Percentiles rank a stretch among this genome's conserved stretches.
These are phyloP conservation scores for Mastigias papua DNA, from an alignment of 30 jellyfish, hydroid and myxozoan genomes.

Conservation along the genomic window DNA sequence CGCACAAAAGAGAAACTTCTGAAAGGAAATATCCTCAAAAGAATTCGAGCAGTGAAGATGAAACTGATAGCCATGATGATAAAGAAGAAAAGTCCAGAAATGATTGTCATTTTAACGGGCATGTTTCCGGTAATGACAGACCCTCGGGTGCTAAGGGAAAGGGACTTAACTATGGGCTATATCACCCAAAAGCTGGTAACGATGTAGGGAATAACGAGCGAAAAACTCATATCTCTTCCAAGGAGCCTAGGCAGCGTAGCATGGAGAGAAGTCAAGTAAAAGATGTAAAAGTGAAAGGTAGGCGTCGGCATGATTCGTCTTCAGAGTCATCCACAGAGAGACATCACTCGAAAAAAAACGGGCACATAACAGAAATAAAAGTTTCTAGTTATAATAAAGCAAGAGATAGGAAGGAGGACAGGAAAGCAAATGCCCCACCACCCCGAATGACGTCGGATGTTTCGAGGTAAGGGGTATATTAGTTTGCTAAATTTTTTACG, in stretches of 20 bases:
- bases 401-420: slow-evolving; percentile 9
- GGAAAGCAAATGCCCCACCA: slow-evolving; percentile 42
- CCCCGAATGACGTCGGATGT: slow-evolving; percentile 58
- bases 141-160: not conserved
- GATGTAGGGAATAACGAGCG: not conserved
- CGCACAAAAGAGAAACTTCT: not conserved
- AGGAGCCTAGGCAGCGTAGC: not conserved
- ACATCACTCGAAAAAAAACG: not conserved
- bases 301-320: slow-evolving; percentile 44
- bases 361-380: not conserved
- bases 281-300: not conserved
- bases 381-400: not conserved
- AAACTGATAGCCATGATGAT: slow-evolving; percentile 31
- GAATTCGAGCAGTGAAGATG: slow-evolving; percentile 28
- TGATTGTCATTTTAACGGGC: not conserved
- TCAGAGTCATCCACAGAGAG: slow-evolving; percentile 26
- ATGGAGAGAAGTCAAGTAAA: not conserved
- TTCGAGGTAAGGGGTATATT: too few species aligned
- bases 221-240: not conserved
- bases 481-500: too few species aligned
- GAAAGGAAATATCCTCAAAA: not conserved
- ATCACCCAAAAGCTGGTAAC: slow-evolving; percentile 2
- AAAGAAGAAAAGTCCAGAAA: not conserved
- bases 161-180: slow-evolving; percentile 10
- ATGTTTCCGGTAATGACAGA: not conserved